Evolutionary conservation across 2,797 vertebrate species (phyloP), one percentile per base, ranked within the genome.

Genomic region (Parauchenoglanis punctatus): DNA sequence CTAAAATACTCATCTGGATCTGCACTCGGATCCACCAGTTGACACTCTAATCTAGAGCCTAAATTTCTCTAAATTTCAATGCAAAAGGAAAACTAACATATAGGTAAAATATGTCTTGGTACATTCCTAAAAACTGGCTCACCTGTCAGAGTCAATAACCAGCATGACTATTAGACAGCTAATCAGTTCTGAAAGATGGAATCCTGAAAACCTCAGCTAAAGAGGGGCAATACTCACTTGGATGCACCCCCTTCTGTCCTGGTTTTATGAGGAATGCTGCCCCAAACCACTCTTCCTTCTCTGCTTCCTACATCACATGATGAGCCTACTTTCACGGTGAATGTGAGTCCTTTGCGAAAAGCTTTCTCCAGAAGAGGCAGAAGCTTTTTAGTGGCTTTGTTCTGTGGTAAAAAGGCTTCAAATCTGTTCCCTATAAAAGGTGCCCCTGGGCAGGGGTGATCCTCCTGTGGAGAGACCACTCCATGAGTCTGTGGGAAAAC

Each of bases 261-360:
- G 67, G 94, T 95, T 90, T 95, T 96, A 89, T 96, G 95, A 31
- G 95, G 95, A n/a, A 96, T 94, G 11, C 7, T 72, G 46, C 92
- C 91, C 95, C 94, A 96, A 0, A 73, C 90, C 81, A 94, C 93
- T 70, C 40, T 86, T 83, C 61, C 85, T 61, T 86, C 80, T 52
- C 8, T 15, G 17, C 4, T 44, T 12, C 35, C 25, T 3, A 49
- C 61, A 2, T 82, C 35, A 15, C 35, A 91, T 25, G 89, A 78
- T 0, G 82, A 11, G 3, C 1, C 58, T 44, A 90, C 68, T 84
- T 90, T 91, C 76, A 96, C 91, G 72, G 89, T 91, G 88, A 96
- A 95, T 0, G 92, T 94, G 80, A 94, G 88, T n/a, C 93, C 91
- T 2, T 17, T 70, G 2, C 92, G 80, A 82, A 96, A 95, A 0